Percentiles rank a stretch among this genome's conserved stretches.
These are phyloP conservation scores for Apotomis turbidana DNA, from an alignment of 2,888 invertebrate genomes.

Conservation along the genomic window DNA sequence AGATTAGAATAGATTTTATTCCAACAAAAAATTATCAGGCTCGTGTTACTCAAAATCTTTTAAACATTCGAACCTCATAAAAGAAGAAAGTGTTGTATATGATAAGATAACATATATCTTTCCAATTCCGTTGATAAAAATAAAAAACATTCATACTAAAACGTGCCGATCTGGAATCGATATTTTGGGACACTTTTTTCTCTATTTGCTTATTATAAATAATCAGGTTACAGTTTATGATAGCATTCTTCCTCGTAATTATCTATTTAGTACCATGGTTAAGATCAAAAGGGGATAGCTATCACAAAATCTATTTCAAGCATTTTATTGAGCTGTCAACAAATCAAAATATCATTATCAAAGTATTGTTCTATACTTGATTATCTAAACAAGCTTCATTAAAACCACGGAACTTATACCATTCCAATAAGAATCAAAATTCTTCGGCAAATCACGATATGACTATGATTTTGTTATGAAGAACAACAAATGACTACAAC, in stretches of 20 bases:
- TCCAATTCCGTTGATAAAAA: no score
- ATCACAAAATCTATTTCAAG: slow-evolving; percentile 25
- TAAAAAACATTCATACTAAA: no score
- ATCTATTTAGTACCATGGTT: slow-evolving; percentile 17
- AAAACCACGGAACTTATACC: background rate
- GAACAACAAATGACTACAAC: background rate
- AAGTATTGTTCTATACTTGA: slow-evolving; percentile 53
- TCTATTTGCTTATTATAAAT: background rate
- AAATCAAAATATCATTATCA: slow-evolving; percentile 65
- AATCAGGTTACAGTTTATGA: background rate
- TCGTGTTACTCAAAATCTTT: no score
- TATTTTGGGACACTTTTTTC: no score
- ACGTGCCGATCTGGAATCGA: no score
- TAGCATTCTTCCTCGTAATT: slow-evolving; percentile 4
- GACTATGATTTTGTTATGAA: background rate
- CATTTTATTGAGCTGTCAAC: slow-evolving; percentile 65
- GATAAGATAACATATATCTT: no score
- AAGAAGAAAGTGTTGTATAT: no score
- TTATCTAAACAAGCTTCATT: slow-evolving; percentile 48
- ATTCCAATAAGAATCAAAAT: slow-evolving; percentile 8
- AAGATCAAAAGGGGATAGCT: slow-evolving; percentile 11
- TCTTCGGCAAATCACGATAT: background rate
- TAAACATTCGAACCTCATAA: no score
- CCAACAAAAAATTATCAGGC: no score
- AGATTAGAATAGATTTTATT: no score